A percentile compares a stretch with the other conserved stretches of the same genome.
These are phyloP conservation scores for Psilopogon haemacephalus DNA, from an alignment of 2,113 vertebrate genomes.

Conservation along the genomic window DNA sequence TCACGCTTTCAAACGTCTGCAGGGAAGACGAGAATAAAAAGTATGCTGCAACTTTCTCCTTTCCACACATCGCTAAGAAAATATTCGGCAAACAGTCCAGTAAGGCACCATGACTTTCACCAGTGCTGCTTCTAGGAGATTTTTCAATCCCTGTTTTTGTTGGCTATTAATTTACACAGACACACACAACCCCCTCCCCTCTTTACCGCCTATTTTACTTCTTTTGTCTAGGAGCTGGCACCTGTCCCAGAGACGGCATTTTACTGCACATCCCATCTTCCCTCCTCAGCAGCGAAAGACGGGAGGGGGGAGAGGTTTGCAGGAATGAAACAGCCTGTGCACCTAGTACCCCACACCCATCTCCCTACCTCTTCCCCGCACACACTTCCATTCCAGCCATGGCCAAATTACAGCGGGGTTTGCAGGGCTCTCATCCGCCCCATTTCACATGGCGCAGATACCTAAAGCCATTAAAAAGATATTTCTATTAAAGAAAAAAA, in stretches of 20 bases:
- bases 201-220: constrained; percentile 78
- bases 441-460: constrained; percentile 9
- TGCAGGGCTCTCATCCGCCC: background rate
- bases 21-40: constrained; percentile 70
- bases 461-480: background rate
- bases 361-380: background rate
- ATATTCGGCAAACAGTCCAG: background rate
- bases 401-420: constrained; percentile 26
- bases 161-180: constrained; percentile 33
- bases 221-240: constrained; percentile 85
- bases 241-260: constrained; percentile 82
- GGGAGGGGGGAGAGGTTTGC: constrained; percentile 18
- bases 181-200: background rate
- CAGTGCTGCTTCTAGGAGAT: background rate
- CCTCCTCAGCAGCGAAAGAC: constrained; percentile 63
- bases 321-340: background rate
- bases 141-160: constrained; percentile 37
- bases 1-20: constrained; percentile 72
- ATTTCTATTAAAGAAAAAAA: background rate
- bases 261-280: constrained; percentile 74
- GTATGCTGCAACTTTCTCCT: constrained; percentile 47
- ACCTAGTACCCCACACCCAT: background rate
- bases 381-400: constrained; percentile 22
- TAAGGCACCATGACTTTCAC: background rate
- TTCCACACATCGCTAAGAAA: constrained; percentile 1